Conservation (phyloP, 2,888 invertebrate genomes). For the Coenonympha arcania region DNA sequence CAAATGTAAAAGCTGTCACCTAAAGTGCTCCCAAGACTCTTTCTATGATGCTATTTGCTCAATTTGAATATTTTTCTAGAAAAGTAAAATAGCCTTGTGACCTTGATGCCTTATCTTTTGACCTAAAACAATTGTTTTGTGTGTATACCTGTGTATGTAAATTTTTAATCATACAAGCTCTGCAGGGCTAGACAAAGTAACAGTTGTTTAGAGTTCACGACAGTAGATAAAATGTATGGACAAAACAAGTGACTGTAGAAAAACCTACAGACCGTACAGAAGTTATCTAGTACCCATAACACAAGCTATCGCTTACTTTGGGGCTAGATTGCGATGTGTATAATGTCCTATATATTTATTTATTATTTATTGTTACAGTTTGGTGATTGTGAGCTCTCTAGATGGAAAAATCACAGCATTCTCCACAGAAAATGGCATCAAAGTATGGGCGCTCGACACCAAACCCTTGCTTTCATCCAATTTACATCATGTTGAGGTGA, state of each 20-base stretch:
- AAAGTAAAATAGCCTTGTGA: constrained; percentile 21
- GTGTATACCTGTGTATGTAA: not conserved
- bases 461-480: constrained; percentile 90
- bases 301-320: too few species aligned
- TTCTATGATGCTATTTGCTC: too few species aligned
- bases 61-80: constrained; percentile 11
- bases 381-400: constrained; percentile 89
- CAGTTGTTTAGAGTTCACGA: too few species aligned
- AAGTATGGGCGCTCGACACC: constrained; percentile 86
- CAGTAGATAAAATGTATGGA: too few species aligned
- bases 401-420: constrained; percentile 91
- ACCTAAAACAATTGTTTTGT: constrained; percentile 16
- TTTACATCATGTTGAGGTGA: constrained; percentile 91
- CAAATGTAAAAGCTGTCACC: not conserved
- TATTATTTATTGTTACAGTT: constrained; percentile 70
- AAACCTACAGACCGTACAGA: too few species aligned
- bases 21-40: too few species aligned
- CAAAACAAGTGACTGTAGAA: too few species aligned
- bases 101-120: constrained; percentile 29
- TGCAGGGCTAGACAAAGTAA: too few species aligned
- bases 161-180: not conserved
- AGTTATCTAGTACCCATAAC: too few species aligned
- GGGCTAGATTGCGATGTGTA: too few species aligned
- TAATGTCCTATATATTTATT: too few species aligned
- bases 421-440: constrained; percentile 79